A percentile compares a stretch with the other conserved stretches of the same genome.
Conservation (phyloP, 2,113 vertebrate genomes). For the Elanus axillaris region DNA sequence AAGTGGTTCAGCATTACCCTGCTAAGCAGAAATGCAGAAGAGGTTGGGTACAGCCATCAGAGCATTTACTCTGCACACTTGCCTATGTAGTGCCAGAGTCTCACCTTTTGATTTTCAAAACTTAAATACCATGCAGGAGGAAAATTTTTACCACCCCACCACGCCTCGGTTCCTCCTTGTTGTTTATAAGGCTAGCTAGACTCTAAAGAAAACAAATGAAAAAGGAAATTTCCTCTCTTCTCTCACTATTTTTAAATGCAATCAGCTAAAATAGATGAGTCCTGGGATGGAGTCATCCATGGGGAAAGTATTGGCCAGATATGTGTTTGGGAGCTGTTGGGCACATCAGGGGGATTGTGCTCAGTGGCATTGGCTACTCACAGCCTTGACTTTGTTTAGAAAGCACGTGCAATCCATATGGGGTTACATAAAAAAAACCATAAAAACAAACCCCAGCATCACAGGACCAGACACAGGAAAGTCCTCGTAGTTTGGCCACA, state of each 20-base stretch:
- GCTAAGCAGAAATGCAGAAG: background rate
- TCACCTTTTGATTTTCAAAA: background rate
- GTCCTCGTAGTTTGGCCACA: background rate
- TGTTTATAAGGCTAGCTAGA: background rate
- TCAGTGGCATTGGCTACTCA: background rate
- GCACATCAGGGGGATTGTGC: background rate
- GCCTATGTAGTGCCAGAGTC: background rate
- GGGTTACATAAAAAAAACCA: background rate
- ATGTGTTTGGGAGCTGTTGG: background rate
- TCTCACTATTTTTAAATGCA: background rate
- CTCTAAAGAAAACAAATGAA: background rate
- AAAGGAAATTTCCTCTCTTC: background rate
- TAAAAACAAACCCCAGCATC: background rate
- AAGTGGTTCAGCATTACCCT: background rate
- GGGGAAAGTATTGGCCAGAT: background rate
- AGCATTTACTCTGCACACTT: background rate
- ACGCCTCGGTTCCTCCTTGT: no score
- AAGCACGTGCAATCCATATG: rapidly evolving
- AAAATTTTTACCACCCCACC: background rate
- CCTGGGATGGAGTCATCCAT: background rate
- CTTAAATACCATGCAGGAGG: background rate
- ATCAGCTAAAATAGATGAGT: background rate
- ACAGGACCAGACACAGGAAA: background rate
- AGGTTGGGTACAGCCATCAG: background rate
- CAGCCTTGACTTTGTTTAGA: background rate